These are phyloP conservation scores for Biston betularia DNA, from an alignment of 2,888 invertebrate genomes.

Conservation along the genomic window DNA sequence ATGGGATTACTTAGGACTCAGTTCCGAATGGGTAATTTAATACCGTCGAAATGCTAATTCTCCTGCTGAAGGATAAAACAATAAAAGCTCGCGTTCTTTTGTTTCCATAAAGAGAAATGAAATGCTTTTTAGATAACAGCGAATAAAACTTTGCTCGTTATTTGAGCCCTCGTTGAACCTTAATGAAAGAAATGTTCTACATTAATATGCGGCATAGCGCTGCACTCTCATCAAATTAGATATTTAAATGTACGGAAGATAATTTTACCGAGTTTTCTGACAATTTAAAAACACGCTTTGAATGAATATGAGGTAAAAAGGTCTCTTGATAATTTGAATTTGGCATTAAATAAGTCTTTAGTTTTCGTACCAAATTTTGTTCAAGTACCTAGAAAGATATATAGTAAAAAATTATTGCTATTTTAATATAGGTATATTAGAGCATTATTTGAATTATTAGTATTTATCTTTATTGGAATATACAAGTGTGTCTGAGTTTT, in stretches of 20 bases:
- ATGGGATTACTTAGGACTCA: constrained; percentile 27
- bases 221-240: constrained; percentile 36
- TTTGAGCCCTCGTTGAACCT: constrained; percentile 32
- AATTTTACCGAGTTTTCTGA: constrained; percentile 33
- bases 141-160: constrained; percentile 34
- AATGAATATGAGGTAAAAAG: constrained; percentile 15
- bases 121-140: constrained; percentile 36
- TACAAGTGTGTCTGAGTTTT: too few relatives aligned
- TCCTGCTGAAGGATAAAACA: constrained; percentile 25
- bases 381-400: too few relatives aligned
- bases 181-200: constrained; percentile 37
- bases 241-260: constrained; percentile 38
- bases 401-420: too few relatives aligned
- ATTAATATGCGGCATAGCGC: constrained; percentile 34
- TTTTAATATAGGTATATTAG: too few relatives aligned
- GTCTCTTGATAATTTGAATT: constrained; percentile 1
- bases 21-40: constrained; percentile 33
- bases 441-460: too few relatives aligned
- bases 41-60: constrained; percentile 31
- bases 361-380: not conserved
- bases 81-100: constrained; percentile 33
- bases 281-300: constrained; percentile 31
- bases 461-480: too few relatives aligned
- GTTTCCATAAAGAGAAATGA: constrained; percentile 36
- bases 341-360: not conserved